Evolutionary conservation across 2,797 vertebrate genomes (phyloP), one percentile per base, ranked within the genome.

Genomic region (Huso huso): DNA sequence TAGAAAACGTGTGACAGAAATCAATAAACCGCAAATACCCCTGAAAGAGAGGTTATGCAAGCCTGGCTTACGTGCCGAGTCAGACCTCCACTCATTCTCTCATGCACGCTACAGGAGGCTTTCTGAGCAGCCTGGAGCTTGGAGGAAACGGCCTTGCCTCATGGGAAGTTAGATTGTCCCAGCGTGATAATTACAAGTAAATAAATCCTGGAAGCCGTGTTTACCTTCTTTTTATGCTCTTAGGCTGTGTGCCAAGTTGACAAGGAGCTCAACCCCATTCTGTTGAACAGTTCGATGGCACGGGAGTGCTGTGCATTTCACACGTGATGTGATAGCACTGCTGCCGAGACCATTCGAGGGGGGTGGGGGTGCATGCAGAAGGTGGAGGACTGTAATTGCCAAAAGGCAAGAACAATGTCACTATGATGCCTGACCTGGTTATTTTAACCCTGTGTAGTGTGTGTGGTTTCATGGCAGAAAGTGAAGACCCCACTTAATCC

Each of bases 1-100:
- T 74, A 80, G 80, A 84, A 82, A 78, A 66, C 71, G 85, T 91
- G 89, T 89, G 89, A 89, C 88, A 89, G 87, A 92, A 90, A 85
- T 87, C 87, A 87, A 85, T 94, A 90, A 94, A 92, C 87, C 88
- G 63, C 74, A 71, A 76, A 70, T 81, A 73, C 72, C 80, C 65
- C 79, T 82, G 71, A 82, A 84, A 60, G 63, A 50, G 83, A 77
- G 69, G 76, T 91, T 90, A 79, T 73, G 83, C 81, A 90, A 82
- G 83, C 79, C 79, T 75, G 69, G 72, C 55, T 83, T 85, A 77
- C 66, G 79, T 87, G 83, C 78, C 37, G 57, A 61, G 6, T 69
- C 85, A 79, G 84, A 81, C 81, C 80, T 50, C 3, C 70, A 8
- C 64, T 57, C 64, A 49, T 76, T 75, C 67, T 63, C 78, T 75